Evolutionary conservation across 2,888 invertebrate genomes (phyloP), one percentile per base, ranked within the genome.

Genomic region (Mamestra brassicae): DNA sequence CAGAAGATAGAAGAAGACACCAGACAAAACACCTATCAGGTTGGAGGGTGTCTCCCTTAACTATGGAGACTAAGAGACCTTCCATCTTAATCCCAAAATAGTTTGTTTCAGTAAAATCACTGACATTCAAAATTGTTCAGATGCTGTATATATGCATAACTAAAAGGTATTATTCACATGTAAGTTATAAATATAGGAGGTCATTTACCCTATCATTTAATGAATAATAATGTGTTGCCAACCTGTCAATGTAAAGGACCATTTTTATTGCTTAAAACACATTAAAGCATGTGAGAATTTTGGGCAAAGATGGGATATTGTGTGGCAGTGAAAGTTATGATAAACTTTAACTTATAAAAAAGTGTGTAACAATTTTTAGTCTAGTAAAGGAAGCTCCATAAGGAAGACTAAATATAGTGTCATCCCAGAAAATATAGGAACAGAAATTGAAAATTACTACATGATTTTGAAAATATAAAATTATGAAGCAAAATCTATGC

Each of bases 201-300:
- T 83, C 61, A 74, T 78, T 80, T 65, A 83, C 80, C 74, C 42
- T 74, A 78, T 61, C 8, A 38, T 55, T 13, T 50, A 64, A 54
- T 62, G n/a, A 81, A 81, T 65, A 82, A 65, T 68, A 36, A 62
- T 62, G 38, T 66, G 36, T 80, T 74, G 74, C 38, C 63, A 73
- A 38, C 15, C 11, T 13, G 4, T 17, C 11, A 11, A 38, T 47
- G 7, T n/a, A 71, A 34, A 34, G 0, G n/a, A n/a, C 4, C 11
- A 47, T 1, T 57, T 76, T 55, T 60, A 15, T 55, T 47, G 38
- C 4, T 42, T 7, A 26, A 74, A 38, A 4, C 38, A 50, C 2
- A 36, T 50, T 15, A 42, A 6, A 10, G 50, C 3, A 11, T 45
- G 45, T 11, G 3, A 45, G 45, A 45, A 45, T 45, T 11, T 45